phyloP scores from a whole-genome alignment of 2,113 vertebrate genomes.

The Protomyctophum bolini region DNA sequence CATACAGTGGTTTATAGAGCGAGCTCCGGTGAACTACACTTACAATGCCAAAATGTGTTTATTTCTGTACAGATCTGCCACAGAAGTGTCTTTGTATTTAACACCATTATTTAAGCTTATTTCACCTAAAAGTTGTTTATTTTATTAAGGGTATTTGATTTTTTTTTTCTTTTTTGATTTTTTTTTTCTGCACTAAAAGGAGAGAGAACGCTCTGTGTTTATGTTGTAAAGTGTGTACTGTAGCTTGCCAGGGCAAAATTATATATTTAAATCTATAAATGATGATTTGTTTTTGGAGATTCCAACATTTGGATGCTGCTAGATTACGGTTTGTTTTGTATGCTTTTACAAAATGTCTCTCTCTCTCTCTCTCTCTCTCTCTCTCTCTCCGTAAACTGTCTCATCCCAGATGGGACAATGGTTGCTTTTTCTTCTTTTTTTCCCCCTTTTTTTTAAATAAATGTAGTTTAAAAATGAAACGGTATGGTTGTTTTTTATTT shows the following conservation, averaged over 20 bases:
- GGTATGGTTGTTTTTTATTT: neutral
- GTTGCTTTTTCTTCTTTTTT: conserved; percentile 81
- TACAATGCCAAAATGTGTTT: conserved; percentile 89
- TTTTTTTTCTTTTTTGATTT: conserved; percentile 49
- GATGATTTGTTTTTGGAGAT: conserved; percentile 78
- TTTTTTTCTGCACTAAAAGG: conserved; percentile 83
- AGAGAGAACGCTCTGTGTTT: conserved; percentile 81
- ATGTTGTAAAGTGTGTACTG: conserved; percentile 77
- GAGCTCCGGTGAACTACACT: conserved; percentile 80
- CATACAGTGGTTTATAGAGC: conserved; percentile 72
- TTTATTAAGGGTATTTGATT: conserved; percentile 83
- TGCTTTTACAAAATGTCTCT: conserved; percentile 85
- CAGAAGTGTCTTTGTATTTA: conserved; percentile 96
- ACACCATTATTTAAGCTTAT: conserved; percentile 98
- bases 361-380: conserved; percentile 46
- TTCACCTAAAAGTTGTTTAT: conserved; percentile 93
- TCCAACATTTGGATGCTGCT: conserved; percentile 96
- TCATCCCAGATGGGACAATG: conserved; percentile 87
- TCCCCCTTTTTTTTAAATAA: conserved; percentile 84
- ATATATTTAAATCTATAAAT: conserved; percentile 79
- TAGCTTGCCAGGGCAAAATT: conserved; percentile 81
- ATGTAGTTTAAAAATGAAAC: conserved; percentile 81
- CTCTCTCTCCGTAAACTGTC: conserved; percentile 85
- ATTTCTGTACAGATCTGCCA: conserved; percentile 92
- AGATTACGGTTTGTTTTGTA: conserved; percentile 89